phyloP scores from a whole-genome alignment of 2,113 vertebrate species.

The Urocynchramus pylzowi region DNA sequence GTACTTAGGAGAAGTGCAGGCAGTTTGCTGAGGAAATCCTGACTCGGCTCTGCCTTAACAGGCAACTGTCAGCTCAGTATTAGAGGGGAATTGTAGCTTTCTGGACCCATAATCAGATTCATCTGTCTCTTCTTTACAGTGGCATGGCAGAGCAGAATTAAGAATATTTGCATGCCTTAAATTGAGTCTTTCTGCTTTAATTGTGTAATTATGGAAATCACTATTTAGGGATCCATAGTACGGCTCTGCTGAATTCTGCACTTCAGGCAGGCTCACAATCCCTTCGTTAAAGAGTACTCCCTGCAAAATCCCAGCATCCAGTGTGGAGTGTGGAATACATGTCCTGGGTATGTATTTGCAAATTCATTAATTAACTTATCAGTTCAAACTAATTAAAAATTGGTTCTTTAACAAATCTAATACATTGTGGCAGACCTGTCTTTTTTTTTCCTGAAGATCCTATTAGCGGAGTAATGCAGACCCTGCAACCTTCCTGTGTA shows the following conservation, averaged over 20 bases:
- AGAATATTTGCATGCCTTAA: conserved; percentile 48
- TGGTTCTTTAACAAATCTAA: conserved; percentile 19
- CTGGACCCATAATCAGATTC: conserved; percentile 17
- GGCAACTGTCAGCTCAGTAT: background rate
- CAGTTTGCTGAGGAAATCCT: background rate
- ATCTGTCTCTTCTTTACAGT: background rate
- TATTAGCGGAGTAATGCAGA: conserved; percentile 19
- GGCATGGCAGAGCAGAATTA: conserved; percentile 26
- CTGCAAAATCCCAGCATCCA: background rate
- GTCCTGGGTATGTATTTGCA: conserved; percentile 2
- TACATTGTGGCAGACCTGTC: conserved; percentile 35
- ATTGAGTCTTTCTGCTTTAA: conserved; percentile 52
- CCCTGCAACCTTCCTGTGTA: conserved; percentile 34
- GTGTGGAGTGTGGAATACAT: background rate
- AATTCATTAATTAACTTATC: conserved; percentile 61
- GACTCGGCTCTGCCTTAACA: background rate
- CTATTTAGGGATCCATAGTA: conserved; percentile 1
- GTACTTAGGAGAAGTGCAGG: background rate
- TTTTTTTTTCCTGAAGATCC: conserved; percentile 1
- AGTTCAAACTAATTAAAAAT: conserved; percentile 54
- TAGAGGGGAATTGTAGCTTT: background rate
- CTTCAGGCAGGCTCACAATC: background rate
- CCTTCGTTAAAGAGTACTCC: background rate
- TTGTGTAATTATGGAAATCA: conserved; percentile 49
- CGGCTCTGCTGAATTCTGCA: background rate